These are phyloP conservation scores for Corapipo altera DNA, from an alignment of 2,113 vertebrate species.

Conservation along the genomic window DNA sequence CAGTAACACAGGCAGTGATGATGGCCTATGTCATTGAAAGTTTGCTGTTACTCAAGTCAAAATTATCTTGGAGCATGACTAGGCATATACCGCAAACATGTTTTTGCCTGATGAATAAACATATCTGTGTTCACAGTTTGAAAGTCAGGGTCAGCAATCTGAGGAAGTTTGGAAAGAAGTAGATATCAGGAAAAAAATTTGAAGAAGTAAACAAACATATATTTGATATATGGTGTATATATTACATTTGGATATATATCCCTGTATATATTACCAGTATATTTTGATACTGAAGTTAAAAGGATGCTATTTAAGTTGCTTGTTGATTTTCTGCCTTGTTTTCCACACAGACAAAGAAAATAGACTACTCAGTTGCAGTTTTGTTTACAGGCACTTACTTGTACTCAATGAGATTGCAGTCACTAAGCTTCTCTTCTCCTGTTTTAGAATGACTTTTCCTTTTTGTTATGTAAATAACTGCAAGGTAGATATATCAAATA, in stretches of 20 bases:
- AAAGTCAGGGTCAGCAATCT: not conserved
- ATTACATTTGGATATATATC: not conserved
- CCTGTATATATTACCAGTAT: not conserved
- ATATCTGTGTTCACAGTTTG: not conserved
- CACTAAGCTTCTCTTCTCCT: not conserved
- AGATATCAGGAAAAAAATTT: not conserved
- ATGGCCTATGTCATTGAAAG: not conserved
- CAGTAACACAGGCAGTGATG: not conserved
- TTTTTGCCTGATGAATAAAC: not conserved
- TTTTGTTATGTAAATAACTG: constrained; percentile 29
- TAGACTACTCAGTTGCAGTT: not conserved
- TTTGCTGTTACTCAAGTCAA: not conserved
- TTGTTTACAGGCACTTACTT: constrained; percentile 14
- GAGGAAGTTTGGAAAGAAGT: not conserved
- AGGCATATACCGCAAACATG: not conserved
- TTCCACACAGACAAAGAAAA: not conserved
- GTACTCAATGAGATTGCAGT: not conserved
- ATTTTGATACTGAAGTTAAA: not conserved
- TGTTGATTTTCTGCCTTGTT: not conserved
- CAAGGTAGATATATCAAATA: not conserved
- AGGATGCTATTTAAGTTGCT: not conserved
- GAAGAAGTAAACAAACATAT: not conserved
- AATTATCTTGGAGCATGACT: not conserved
- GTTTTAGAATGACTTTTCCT: not conserved
- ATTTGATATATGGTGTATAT: not conserved